Percentiles rank a stretch among this genome's conserved stretches.
These are phyloP conservation scores for Pachyramphus minor DNA, from an alignment of 2,113 vertebrate species.

Conservation along the genomic window DNA sequence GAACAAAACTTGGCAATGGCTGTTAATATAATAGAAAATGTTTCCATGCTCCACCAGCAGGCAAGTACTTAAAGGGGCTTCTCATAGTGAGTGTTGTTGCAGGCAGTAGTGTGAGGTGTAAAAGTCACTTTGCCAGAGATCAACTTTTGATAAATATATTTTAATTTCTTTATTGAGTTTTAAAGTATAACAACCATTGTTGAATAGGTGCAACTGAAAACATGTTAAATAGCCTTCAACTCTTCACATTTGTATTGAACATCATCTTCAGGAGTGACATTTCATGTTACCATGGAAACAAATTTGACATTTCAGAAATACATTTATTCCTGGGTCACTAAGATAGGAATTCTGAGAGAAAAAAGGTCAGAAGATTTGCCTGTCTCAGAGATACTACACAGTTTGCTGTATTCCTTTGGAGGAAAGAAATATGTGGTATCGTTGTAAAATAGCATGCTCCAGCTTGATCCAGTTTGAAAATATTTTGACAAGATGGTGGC, in stretches of 20 bases:
- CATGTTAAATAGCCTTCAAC: constrained; percentile 64
- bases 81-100: constrained; percentile 14
- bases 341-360: constrained; percentile 58
- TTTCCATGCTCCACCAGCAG: background rate
- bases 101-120: background rate
- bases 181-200: constrained; percentile 21
- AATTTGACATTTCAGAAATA: constrained; percentile 64
- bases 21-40: background rate
- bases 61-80: background rate
- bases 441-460: background rate
- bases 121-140: constrained; percentile 42
- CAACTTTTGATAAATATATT: constrained; percentile 55
- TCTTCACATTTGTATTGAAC: constrained; percentile 64
- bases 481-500: constrained; percentile 58
- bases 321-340: constrained; percentile 69
- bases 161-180: constrained; percentile 54
- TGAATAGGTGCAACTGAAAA: constrained; percentile 56
- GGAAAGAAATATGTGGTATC: constrained; percentile 13
- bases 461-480: constrained; percentile 47
- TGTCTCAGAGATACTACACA: background rate
- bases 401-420: constrained; percentile 20
- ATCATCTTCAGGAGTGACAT: constrained; percentile 60
- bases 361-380: constrained; percentile 55
- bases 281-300: constrained; percentile 68
- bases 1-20: background rate